phyloP scores from a whole-genome alignment of 2,113 vertebrate genomes.

The Xiphorhynchus elegans region DNA sequence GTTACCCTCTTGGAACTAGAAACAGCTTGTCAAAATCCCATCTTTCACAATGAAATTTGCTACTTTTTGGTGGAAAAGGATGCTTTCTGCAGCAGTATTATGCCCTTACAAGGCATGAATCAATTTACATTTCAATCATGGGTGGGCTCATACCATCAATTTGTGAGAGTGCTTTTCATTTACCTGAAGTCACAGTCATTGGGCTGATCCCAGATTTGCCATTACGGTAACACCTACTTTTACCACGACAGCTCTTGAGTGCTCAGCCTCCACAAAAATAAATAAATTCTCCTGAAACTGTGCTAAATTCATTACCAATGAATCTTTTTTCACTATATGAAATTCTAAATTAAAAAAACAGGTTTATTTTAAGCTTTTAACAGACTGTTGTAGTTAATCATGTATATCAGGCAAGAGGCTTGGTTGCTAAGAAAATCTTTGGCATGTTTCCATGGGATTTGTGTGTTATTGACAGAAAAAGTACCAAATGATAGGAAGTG shows the following conservation, averaged over 20 bases:
- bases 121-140: conserved; percentile 25
- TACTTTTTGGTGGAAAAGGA: neutral
- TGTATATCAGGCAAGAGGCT: conserved; percentile 59
- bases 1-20: neutral
- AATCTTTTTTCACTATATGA: conserved; percentile 68
- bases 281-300: conserved; percentile 63
- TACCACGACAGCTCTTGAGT: conserved; percentile 25
- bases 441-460: conserved; percentile 70
- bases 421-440: conserved; percentile 81
- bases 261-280: conserved; percentile 62
- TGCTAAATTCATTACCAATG: conserved; percentile 69
- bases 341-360: conserved; percentile 72
- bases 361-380: conserved; percentile 78
- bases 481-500: conserved; percentile 58
- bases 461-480: conserved; percentile 59
- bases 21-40: neutral
- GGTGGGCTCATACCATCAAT: neutral
- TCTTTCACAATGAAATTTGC: neutral
- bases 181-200: conserved; percentile 26
- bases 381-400: conserved; percentile 73
- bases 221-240: conserved; percentile 10
- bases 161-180: conserved; percentile 43
- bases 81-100: neutral
- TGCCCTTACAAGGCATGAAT: neutral
- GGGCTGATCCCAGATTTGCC: conserved; percentile 26